A percentile compares a stretch with the other conserved stretches of the same genome.
phyloP scores from a whole-genome alignment of 2,797 vertebrate species.

The Phyllotis vaccarum region DNA sequence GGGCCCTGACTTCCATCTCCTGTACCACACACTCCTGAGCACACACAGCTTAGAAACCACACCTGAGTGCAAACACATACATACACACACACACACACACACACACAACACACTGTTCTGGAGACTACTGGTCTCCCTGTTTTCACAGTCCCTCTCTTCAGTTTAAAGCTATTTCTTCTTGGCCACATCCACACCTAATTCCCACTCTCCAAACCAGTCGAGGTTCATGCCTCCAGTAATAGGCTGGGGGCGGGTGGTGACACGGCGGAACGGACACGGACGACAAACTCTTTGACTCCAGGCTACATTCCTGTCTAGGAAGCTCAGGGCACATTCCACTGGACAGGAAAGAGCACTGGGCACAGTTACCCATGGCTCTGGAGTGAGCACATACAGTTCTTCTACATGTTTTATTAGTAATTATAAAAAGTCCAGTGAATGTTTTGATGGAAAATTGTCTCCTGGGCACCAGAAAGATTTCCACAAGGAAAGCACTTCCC shows the following conservation, averaged over 20 bases:
- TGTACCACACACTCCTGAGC: not conserved
- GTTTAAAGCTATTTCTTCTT: slow-evolving; percentile 5
- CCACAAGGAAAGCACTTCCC: slow-evolving; percentile 64
- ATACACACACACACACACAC: too few relatives aligned
- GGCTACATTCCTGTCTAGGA: slow-evolving; percentile 84
- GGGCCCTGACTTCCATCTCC: not conserved
- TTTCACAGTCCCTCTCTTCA: not conserved
- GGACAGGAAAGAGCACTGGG: slow-evolving; percentile 70
- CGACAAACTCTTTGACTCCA: slow-evolving; percentile 77
- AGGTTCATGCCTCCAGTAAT: slow-evolving; percentile 62
- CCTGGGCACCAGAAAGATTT: slow-evolving; percentile 64
- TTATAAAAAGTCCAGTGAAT: slow-evolving; percentile 70
- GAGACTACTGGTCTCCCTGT: not conserved
- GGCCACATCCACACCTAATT: slow-evolving; percentile 19
- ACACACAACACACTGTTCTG: not conserved
- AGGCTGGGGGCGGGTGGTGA: too few relatives aligned
- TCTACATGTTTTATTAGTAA: slow-evolving; percentile 77
- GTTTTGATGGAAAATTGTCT: slow-evolving; percentile 79
- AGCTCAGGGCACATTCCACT: slow-evolving; percentile 74
- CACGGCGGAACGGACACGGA: too few relatives aligned
- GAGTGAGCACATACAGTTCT: slow-evolving; percentile 83
- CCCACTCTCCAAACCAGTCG: not conserved
- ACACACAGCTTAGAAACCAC: not conserved
- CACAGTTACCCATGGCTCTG: slow-evolving; percentile 76
- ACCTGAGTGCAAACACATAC: not conserved